Conservation (phyloP, 1,140 invertebrate species). For the Schlechtendalia chinensis region DNA sequence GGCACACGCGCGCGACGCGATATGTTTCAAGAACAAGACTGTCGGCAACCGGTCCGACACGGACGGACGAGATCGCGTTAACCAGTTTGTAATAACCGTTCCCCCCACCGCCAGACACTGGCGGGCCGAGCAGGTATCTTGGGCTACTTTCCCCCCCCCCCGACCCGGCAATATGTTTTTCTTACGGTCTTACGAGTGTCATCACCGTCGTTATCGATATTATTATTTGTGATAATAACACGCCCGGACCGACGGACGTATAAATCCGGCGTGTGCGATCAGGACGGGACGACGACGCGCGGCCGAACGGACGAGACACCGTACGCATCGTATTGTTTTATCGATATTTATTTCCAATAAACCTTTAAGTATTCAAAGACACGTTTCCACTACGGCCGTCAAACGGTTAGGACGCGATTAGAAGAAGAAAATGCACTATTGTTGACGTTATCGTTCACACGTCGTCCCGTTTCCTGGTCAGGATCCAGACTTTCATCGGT, state of each 20-base stretch:
- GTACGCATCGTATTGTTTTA: too few species aligned
- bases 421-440: conserved; percentile 11
- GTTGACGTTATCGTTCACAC: not conserved
- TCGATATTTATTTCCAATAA: too few species aligned
- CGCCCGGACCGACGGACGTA: too few species aligned
- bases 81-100: conserved; percentile 6
- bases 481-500: conserved; percentile 93
- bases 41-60: conserved; percentile 14
- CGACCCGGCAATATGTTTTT: too few species aligned
- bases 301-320: too few species aligned
- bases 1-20: conserved; percentile 1
- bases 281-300: too few species aligned
- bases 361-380: too few species aligned
- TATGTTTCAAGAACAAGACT: conserved; percentile 40
- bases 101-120: conserved; percentile 17
- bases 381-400: not conserved
- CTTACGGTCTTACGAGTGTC: too few species aligned
- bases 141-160: conserved; percentile 38
- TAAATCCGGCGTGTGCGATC: too few species aligned
- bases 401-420: not conserved
- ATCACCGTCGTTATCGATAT: too few species aligned
- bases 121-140: conserved; percentile 8
- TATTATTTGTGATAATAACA: too few species aligned
- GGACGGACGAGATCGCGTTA: conserved; percentile 31
- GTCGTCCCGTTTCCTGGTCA: conserved; percentile 61